Conservation (phyloP, 1,140 invertebrate species). For the Amyelois transitella region DNA sequence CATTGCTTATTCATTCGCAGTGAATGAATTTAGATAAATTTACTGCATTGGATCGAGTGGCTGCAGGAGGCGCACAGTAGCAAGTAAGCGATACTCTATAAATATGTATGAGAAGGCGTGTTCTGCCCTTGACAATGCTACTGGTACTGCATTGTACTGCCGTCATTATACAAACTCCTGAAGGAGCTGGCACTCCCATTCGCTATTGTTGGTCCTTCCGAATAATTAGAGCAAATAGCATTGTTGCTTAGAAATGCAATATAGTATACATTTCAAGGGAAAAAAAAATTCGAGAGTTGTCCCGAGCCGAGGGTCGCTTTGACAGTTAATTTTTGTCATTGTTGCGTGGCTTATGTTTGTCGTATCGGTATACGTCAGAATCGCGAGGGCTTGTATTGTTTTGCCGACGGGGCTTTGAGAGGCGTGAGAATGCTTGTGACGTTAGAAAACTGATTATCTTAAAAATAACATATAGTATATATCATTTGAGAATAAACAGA, state of each 20-base stretch:
- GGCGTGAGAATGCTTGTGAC: slow-evolving; percentile 53
- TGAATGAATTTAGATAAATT: slow-evolving; percentile 22
- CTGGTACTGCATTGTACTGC: slow-evolving; percentile 47
- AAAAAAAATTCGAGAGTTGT: slow-evolving; percentile 54
- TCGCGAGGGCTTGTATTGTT: slow-evolving; percentile 31
- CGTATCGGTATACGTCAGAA: slow-evolving; percentile 28
- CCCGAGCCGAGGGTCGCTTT: slow-evolving; percentile 42
- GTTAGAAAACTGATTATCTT: neutral
- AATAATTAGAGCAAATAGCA: slow-evolving; percentile 63
- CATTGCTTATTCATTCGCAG: slow-evolving; percentile 14
- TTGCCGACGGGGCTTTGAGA: slow-evolving; percentile 38
- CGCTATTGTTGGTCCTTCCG: slow-evolving; percentile 59
- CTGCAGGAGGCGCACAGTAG: slow-evolving; percentile 8
- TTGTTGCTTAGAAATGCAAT: slow-evolving; percentile 39
- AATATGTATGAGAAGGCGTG: slow-evolving; percentile 66
- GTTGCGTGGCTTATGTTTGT: slow-evolving; percentile 38
- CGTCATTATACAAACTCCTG: slow-evolving; percentile 47
- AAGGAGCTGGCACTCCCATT: slow-evolving; percentile 55
- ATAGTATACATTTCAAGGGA: slow-evolving; percentile 65
- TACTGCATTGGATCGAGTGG: neutral
- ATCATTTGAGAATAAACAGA: too few relatives aligned
- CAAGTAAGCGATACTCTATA: slow-evolving; percentile 36
- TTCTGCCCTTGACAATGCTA: slow-evolving; percentile 47
- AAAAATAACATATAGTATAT: too few relatives aligned
- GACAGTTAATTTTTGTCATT: slow-evolving; percentile 63